Evolutionary conservation across 92 coral and sea anemone genomes (phyloP).

Genomic region (Bergia puertoricense): DNA sequence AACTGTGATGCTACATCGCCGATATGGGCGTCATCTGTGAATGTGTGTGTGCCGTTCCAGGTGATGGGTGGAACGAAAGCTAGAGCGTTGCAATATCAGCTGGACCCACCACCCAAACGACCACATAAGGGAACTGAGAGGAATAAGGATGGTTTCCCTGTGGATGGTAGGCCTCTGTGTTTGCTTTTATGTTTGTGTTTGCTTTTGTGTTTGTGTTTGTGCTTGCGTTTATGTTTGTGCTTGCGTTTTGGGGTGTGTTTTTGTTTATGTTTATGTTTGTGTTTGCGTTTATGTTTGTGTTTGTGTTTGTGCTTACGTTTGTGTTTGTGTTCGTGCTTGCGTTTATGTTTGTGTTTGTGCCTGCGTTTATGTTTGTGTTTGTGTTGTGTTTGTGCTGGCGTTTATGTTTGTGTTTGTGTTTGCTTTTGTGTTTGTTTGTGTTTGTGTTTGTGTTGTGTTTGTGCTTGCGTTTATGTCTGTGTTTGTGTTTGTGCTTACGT

Average conservation of each 20-base stretch:
- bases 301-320: background rate
- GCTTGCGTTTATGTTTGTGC: background rate
- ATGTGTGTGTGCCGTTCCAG: constrained; percentile 86
- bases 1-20: constrained; percentile 42
- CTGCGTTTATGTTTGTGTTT: no score
- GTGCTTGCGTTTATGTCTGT: no score
- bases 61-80: constrained; percentile 63
- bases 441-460: no score
- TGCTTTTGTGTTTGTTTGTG: no score
- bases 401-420: no score
- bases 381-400: no score
- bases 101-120: constrained; percentile 35
- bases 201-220: no score
- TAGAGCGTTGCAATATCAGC: constrained; percentile 46
- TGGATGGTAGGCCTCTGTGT: background rate
- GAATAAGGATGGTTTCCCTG: background rate
- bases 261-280: no score
- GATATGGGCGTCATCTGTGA: constrained; percentile 80
- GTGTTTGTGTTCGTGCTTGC: no score
- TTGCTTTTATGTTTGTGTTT: background rate
- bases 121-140: background rate
- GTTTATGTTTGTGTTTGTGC: no score
- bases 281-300: background rate
- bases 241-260: no score
- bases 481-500: no score